Evolutionary conservation across 2,113 vertebrate genomes (phyloP).

Genomic region (Anser cygnoides): DNA sequence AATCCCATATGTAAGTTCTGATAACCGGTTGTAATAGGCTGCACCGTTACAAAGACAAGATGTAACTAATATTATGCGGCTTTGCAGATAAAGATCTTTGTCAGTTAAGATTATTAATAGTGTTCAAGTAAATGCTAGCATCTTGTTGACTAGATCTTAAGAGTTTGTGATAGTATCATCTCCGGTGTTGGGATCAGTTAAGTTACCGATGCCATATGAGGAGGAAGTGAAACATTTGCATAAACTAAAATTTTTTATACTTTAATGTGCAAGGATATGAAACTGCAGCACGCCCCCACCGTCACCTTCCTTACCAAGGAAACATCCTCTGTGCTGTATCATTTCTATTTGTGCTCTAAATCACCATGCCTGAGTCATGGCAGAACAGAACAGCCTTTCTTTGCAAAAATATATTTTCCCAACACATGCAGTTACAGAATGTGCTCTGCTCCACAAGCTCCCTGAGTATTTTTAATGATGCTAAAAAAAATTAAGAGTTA

Average conservation of each 20-base stretch:
- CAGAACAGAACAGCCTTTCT: constrained; percentile 19
- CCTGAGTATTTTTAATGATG: neutral
- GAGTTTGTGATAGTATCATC: neutral
- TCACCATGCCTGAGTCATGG: constrained; percentile 31
- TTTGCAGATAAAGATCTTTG: neutral
- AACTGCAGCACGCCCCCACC: neutral
- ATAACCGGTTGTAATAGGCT: neutral
- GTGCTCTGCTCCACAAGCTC: neutral
- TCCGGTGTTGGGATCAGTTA: neutral
- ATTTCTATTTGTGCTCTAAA: neutral
- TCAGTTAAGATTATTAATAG: neutral
- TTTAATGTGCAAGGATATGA: neutral
- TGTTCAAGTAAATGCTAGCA: neutral
- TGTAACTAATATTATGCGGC: neutral
- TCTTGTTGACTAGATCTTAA: neutral
- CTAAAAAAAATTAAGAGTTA: neutral
- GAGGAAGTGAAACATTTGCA: constrained; percentile 57
- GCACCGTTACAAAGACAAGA: neutral
- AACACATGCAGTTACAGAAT: neutral
- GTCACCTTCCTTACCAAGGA: neutral
- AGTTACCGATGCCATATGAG: neutral
- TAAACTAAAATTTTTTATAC: neutral
- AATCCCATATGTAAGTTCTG: neutral
- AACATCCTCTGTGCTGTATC: neutral
- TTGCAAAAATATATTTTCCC: neutral